Percentiles rank a stretch among this genome's conserved stretches.
Evolutionary conservation across 2,888 invertebrate species (phyloP).

Genomic region (Synergus gifuensis): DNA sequence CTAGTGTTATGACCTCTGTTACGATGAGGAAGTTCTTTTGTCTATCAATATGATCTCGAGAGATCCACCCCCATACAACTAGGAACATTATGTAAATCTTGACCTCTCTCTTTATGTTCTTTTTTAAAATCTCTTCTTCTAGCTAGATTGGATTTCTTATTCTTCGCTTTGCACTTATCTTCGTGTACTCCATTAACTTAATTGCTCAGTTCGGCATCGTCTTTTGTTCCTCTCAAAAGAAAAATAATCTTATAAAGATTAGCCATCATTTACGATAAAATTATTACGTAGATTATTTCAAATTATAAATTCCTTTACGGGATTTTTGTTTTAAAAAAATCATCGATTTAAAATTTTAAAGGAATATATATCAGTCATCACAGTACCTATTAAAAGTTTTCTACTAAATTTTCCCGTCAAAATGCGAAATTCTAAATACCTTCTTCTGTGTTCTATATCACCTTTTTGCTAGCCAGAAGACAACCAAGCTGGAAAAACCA

Average conservation of each 20-base stretch:
- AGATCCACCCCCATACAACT: conserved; percentile 1
- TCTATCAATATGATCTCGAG: conserved; percentile 30
- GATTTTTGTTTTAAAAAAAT: no score
- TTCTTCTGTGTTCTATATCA: no score
- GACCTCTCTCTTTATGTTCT: conserved; percentile 22
- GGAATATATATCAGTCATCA: no score
- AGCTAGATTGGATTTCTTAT: conserved; percentile 40
- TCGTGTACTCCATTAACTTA: conserved; percentile 35
- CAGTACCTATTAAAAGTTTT: no score
- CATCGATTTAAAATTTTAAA: no score
- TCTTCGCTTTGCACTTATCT: conserved; percentile 32
- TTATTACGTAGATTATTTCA: not conserved
- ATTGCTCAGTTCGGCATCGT: conserved; percentile 31
- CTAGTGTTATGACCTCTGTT: conserved; percentile 27
- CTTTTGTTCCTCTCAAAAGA: conserved; percentile 3
- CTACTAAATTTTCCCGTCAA: no score
- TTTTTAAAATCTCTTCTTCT: conserved; percentile 36
- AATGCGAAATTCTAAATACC: no score
- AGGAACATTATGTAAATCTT: conserved; percentile 39
- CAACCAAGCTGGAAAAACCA: no score
- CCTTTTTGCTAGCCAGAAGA: no score
- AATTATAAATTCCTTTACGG: no score
- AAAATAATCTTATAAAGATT: not conserved
- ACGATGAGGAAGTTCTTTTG: conserved; percentile 23
- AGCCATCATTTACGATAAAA: not conserved